These are phyloP conservation scores for Charina bottae DNA, from an alignment of 2,113 vertebrate species.

Conservation along the genomic window DNA sequence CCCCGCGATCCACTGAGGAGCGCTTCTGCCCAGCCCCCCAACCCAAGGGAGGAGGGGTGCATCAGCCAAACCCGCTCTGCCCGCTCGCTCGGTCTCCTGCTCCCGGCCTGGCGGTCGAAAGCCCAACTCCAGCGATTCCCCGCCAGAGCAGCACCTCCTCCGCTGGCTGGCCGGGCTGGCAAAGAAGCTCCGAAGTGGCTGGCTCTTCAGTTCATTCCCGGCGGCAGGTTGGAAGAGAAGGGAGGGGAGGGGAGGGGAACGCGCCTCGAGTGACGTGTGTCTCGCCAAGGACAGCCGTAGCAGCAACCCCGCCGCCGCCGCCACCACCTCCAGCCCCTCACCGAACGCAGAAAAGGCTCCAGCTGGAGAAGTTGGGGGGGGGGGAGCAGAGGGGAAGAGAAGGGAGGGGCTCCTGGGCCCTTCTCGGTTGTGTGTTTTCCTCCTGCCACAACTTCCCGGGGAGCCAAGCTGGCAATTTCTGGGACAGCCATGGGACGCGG, in stretches of 20 bases:
- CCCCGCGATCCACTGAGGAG: not conserved
- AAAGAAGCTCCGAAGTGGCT: constrained; percentile 50
- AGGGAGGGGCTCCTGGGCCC: not conserved
- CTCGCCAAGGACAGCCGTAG: constrained; percentile 51
- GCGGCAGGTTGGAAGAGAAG: constrained; percentile 40
- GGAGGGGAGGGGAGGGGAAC: constrained; percentile 58
- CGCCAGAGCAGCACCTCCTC: not conserved
- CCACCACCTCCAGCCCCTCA: constrained; percentile 17
- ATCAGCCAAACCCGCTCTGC: not conserved
- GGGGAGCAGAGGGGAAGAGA: not conserved
- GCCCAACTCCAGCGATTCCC: not conserved
- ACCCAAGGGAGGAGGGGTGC: not conserved
- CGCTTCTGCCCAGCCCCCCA: not conserved
- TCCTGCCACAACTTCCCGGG: not conserved
- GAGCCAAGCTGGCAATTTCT: not conserved
- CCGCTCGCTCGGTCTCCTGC: not conserved
- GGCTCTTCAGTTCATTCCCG: constrained; percentile 34
- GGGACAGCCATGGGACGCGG: not conserved
- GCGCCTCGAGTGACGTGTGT: constrained; percentile 64
- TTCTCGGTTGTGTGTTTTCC: not conserved
- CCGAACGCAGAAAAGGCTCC: constrained; percentile 34
- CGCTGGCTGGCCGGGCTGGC: not conserved
- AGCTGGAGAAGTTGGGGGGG: constrained; percentile 22
- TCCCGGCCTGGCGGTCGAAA: not conserved
- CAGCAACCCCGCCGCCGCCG: constrained; percentile 48